phyloP scores from a whole-genome alignment of 2,113 vertebrate genomes.

The Guaruba guarouba region DNA sequence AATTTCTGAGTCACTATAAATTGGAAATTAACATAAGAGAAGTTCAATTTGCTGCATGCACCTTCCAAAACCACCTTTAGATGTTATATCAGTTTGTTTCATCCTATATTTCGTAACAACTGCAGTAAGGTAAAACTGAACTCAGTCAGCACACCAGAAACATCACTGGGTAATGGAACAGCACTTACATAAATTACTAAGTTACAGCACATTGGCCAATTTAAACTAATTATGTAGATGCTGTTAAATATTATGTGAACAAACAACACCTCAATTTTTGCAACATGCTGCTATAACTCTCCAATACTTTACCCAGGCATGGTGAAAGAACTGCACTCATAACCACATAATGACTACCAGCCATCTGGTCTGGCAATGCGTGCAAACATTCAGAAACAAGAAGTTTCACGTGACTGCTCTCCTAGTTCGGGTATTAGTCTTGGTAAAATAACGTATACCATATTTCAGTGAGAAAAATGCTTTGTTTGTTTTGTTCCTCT shows the following conservation, averaged over 20 bases:
- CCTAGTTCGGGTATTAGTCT: not conserved
- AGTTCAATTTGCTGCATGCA: not conserved
- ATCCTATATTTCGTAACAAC: not conserved
- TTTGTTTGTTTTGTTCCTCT: not conserved
- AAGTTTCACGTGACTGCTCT: not conserved
- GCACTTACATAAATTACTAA: conserved; percentile 18
- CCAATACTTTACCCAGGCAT: not conserved
- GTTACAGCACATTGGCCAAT: not conserved
- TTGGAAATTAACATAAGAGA: not conserved
- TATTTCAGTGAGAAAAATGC: not conserved
- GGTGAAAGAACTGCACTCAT: not conserved
- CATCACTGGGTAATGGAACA: conserved; percentile 19
- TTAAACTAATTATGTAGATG: conserved; percentile 19
- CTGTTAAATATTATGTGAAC: conserved; percentile 1
- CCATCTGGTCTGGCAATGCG: not conserved
- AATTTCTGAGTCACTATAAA: not conserved
- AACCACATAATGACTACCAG: not conserved
- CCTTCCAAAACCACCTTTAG: conserved; percentile 1
- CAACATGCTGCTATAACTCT: conserved; percentile 3
- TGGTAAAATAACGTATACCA: not conserved
- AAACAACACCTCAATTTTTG: conserved; percentile 8
- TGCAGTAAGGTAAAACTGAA: conserved; percentile 36
- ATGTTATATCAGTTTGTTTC: not conserved
- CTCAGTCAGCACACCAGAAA: not conserved
- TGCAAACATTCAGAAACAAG: not conserved